Conservation (phyloP, 2,797 vertebrate genomes). For the Acanthurus lineatus region DNA sequence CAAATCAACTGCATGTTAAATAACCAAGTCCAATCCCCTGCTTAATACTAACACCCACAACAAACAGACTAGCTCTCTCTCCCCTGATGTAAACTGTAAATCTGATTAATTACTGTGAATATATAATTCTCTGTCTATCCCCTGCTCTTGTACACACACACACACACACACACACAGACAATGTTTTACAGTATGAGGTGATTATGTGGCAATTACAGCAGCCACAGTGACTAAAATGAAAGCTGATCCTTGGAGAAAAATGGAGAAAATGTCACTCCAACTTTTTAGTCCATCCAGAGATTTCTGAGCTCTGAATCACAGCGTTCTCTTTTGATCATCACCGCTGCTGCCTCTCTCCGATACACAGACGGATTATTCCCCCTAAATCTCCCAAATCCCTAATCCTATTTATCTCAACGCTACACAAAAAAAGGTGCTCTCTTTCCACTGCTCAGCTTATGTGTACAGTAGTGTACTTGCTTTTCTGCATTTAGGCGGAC, state of each 20-base stretch:
- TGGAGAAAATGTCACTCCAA: constrained; percentile 69
- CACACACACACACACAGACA: constrained; percentile 16
- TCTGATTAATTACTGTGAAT: constrained; percentile 82
- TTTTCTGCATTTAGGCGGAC: constrained; percentile 54
- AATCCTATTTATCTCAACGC: constrained; percentile 85
- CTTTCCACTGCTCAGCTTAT: constrained; percentile 75
- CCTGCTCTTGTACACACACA: constrained; percentile 26
- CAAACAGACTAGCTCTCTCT: constrained; percentile 73
- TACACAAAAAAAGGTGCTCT: constrained; percentile 81
- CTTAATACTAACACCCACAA: constrained; percentile 80
- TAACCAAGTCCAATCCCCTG: constrained; percentile 77
- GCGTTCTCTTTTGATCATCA: constrained; percentile 79
- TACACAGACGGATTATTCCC: constrained; percentile 82
- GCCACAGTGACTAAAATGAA: constrained; percentile 65
- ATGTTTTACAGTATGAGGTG: constrained; percentile 68
- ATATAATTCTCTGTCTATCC: constrained; percentile 72
- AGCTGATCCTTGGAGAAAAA: constrained; percentile 71
- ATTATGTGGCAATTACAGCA: constrained; percentile 82
- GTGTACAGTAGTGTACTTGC: constrained; percentile 66
- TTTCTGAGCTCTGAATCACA: constrained; percentile 74
- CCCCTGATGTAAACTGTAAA: constrained; percentile 78
- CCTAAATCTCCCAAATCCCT: constrained; percentile 85
- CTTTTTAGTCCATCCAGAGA: constrained; percentile 65
- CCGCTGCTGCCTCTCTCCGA: constrained; percentile 75
- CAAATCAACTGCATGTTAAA: constrained; percentile 79